Evolutionary conservation across 2,797 vertebrate species (phyloP).

Genomic region (Pantherophis vulpinus): DNA sequence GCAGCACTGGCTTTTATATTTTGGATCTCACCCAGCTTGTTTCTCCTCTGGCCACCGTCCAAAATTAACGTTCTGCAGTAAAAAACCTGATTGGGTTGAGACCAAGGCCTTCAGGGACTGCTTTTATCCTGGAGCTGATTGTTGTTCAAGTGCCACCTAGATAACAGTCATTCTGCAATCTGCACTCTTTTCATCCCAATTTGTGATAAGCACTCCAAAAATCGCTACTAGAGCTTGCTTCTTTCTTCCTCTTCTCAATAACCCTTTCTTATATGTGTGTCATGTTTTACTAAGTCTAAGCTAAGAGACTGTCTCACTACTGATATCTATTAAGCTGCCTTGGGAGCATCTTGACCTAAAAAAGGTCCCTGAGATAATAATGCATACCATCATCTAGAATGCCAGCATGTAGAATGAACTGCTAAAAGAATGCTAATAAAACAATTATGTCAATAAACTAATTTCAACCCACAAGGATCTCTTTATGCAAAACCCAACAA

Average conservation of each 20-base stretch:
- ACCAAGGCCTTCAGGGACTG: neutral
- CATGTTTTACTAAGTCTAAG: neutral
- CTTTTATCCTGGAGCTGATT: neutral
- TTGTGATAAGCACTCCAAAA: neutral
- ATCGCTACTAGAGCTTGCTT: neutral
- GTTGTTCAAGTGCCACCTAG: neutral
- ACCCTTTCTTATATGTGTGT: neutral
- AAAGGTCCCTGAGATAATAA: neutral
- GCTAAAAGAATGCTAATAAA: neutral
- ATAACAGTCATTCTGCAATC: neutral
- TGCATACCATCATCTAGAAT: neutral
- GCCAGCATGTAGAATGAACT: neutral
- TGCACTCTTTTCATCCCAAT: neutral
- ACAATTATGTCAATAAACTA: neutral
- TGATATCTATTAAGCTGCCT: neutral
- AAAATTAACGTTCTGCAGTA: neutral
- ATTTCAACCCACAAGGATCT: neutral
- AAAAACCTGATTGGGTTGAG: neutral
- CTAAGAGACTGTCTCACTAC: neutral
- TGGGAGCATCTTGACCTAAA: neutral
- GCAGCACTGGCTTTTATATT: neutral
- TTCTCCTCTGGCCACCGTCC: neutral
- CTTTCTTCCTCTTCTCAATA: neutral
- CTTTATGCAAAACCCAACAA: neutral
- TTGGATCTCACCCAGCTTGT: neutral